Percentiles rank a stretch among this genome's conserved stretches.
Evolutionary conservation across 2,797 vertebrate species (phyloP).

Genomic region (Sus cebifrons): DNA sequence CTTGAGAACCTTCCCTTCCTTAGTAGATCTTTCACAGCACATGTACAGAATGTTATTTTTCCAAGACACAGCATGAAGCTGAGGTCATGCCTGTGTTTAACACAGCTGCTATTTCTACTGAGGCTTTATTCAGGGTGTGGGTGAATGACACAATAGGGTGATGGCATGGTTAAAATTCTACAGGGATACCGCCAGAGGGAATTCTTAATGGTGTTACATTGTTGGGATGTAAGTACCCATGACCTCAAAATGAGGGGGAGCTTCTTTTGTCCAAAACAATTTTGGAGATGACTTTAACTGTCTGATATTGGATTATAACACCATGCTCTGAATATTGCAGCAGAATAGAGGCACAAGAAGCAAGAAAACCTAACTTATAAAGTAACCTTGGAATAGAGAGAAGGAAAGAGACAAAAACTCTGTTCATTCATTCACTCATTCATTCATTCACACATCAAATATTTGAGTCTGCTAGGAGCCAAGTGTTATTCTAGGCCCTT

Average conservation of each 20-base stretch:
- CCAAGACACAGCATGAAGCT: neutral
- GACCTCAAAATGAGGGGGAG: neutral
- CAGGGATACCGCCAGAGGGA: neutral
- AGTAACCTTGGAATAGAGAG: neutral
- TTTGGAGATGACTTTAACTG: neutral
- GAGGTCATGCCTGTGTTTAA: neutral
- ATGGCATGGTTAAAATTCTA: neutral
- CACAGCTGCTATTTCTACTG: neutral
- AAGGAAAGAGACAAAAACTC: neutral
- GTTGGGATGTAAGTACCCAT: neutral
- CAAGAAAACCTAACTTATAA: neutral
- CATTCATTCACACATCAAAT: neutral
- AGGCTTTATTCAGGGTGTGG: neutral
- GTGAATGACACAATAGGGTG: neutral
- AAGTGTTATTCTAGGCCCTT: neutral
- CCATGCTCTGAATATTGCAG: neutral
- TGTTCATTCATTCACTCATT: neutral
- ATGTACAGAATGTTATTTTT: neutral
- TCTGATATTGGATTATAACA: neutral
- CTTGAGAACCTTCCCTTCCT: neutral
- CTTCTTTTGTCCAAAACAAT: neutral
- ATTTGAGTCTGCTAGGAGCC: neutral
- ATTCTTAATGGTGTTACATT: neutral
- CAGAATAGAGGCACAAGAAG: neutral
- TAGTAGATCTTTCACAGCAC: neutral